Conservation (phyloP, 2,888 invertebrate genomes). For the Acleris laterana region DNA sequence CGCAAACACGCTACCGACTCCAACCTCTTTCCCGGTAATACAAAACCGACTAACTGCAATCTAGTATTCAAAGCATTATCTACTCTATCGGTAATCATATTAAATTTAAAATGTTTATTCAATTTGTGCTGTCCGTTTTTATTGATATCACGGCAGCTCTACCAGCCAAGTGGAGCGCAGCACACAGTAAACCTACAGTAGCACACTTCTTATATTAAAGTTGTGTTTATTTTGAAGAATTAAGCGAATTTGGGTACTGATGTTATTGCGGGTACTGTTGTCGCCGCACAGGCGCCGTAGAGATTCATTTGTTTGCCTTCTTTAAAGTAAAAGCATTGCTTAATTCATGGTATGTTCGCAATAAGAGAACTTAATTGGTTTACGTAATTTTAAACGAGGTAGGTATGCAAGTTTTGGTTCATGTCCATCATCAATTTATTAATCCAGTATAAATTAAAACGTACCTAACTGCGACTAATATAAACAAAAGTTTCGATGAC, state of each 20-base stretch:
- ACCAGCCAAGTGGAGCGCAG: constrained; percentile 40
- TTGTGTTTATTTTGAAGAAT: neutral
- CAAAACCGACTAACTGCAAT: too few relatives aligned
- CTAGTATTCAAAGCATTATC: too few relatives aligned
- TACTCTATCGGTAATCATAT: too few relatives aligned
- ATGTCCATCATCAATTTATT: too few relatives aligned
- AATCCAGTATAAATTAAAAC: too few relatives aligned
- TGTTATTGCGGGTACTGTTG: constrained; percentile 2
- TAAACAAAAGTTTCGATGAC: too few relatives aligned
- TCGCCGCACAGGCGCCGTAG: constrained; percentile 43
- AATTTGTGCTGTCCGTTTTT: too few relatives aligned
- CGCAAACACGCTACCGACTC: constrained; percentile 30
- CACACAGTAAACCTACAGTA: constrained; percentile 14
- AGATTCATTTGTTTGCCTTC: constrained; percentile 25
- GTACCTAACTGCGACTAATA: too few relatives aligned
- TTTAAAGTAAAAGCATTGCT: constrained; percentile 32
- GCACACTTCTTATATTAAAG: neutral
- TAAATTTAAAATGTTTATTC: too few relatives aligned
- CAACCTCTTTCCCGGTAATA: too few relatives aligned
- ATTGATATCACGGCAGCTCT: too few relatives aligned
- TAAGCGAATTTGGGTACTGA: constrained; percentile 6
- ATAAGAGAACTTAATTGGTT: neutral
- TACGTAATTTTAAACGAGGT: neutral
- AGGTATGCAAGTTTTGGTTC: neutral
- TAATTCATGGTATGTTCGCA: constrained; percentile 12